Evolutionary conservation across 2,113 vertebrate species (phyloP), one percentile per base, ranked within the genome.

Genomic region (Regulus satrapa): DNA sequence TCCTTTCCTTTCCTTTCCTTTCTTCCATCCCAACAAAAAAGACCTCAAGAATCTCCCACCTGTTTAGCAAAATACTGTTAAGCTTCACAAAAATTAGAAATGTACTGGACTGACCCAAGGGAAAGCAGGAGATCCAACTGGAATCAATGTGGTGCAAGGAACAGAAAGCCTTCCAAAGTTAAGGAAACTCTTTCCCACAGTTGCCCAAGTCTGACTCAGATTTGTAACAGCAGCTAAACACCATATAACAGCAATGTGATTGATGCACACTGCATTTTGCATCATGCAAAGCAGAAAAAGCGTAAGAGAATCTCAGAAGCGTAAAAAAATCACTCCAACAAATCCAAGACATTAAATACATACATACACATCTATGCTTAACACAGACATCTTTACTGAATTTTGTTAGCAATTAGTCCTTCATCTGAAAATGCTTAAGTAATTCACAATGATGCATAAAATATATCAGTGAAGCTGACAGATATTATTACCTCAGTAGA

Each of bases 381-480:
- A 73, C 29, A 77, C 18, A 81, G 40, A 59, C 15, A 58, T 31
- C 29, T 40, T 75, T 54, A 72, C 1, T 68, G 36, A 93, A 85
- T 85, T 87, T 71, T 74, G 28, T 73, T 36, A 67, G 48, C 29
- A 92, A 92, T 89, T 95, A 96, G 79, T 59, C 45, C n/a, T 84
- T 67, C 41, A 75, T 78, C 67, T 82, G 69, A 82, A 95, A 89
- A 75, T 7, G 8, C 12, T 89, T 8, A 51, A 72, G 73, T 52
- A 89, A 87, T 79, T 87, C 58, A 46, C 64, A 82, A 31, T 5
- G 1, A 86, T 36, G 34, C 21, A 68, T 24, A 72, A 63, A 91
- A 89, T 20, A 8, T 6, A 87, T 9, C 67, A 64, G 25, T 32
- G 52, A 92, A 75, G 56, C 25, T 89, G 80, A 88, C 69, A 94